Evolutionary conservation across 2,113 vertebrate species (phyloP).

Genomic region (Otis tarda): DNA sequence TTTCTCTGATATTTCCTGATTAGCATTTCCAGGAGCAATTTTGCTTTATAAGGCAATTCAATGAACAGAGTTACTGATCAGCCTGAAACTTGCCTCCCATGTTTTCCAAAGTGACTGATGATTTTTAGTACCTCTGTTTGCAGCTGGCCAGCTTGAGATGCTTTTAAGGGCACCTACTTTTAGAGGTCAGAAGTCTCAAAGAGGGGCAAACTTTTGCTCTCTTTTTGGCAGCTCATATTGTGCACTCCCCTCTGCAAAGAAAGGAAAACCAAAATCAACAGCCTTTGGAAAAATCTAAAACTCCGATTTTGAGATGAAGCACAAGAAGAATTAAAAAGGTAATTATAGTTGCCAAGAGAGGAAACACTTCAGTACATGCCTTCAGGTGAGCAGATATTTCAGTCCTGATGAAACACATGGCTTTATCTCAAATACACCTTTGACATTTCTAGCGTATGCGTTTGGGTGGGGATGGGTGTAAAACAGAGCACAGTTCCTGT

Average conservation of each 20-base stretch:
- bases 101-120: neutral
- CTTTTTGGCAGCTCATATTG: neutral
- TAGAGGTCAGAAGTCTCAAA: neutral
- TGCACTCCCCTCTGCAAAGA: neutral
- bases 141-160: neutral
- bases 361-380: slow-evolving; percentile 12
- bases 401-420: slow-evolving; percentile 1
- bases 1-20: slow-evolving; percentile 45
- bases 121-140: neutral
- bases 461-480: slow-evolving; percentile 38
- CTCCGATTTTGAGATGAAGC: slow-evolving; percentile 22
- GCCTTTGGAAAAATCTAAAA: neutral
- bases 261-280: neutral
- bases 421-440: slow-evolving; percentile 36
- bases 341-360: slow-evolving; percentile 14
- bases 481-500: slow-evolving; percentile 22
- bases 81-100: neutral
- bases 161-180: neutral
- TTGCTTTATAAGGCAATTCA: slow-evolving; percentile 33
- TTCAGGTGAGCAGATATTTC: slow-evolving; percentile 27
- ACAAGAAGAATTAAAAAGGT: slow-evolving; percentile 25
- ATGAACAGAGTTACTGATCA: slow-evolving; percentile 35
- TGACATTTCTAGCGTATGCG: slow-evolving; percentile 44
- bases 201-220: neutral
- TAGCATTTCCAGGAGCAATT: slow-evolving; percentile 44